Conservation (phyloP, 2,797 vertebrate species). For the Petrocephalus sullivani region DNA sequence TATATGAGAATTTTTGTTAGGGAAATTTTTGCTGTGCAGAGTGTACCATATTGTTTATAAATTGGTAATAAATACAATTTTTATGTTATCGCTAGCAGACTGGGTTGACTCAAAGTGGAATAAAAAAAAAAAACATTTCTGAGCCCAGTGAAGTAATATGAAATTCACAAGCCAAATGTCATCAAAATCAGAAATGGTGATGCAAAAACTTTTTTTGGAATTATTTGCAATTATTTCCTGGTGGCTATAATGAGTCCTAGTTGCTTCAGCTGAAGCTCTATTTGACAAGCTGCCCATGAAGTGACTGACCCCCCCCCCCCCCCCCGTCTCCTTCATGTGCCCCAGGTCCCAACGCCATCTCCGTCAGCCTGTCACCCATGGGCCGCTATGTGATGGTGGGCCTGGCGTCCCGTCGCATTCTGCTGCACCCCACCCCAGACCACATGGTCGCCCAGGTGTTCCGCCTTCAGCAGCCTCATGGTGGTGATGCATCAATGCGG, state of each 20-base stretch:
- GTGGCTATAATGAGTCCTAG: not conserved
- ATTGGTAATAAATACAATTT: not conserved
- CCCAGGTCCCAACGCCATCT: conserved; percentile 93
- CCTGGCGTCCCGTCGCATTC: conserved; percentile 89
- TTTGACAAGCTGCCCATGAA: not conserved
- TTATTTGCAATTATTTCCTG: not conserved
- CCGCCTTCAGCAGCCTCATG: conserved; percentile 93
- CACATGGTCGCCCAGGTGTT: conserved; percentile 99
- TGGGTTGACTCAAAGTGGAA: not conserved
- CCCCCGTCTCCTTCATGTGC: not conserved
- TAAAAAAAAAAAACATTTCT: no score
- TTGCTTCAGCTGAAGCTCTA: not conserved
- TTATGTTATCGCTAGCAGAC: not conserved
- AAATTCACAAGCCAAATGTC: not conserved
- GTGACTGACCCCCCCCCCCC: not conserved
- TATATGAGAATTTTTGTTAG: not conserved
- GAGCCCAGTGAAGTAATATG: not conserved
- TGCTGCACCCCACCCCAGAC: conserved; percentile 93
- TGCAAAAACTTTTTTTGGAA: not conserved
- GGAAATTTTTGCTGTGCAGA: not conserved
- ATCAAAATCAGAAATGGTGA: not conserved
- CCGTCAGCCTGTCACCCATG: conserved; percentile 94
- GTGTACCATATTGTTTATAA: not conserved
- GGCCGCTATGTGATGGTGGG: conserved; percentile 98
- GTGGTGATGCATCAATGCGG: conserved; percentile 95